phyloP scores from a whole-genome alignment of 2,888 invertebrate species.

The Mongoloraphidia duomilia region DNA sequence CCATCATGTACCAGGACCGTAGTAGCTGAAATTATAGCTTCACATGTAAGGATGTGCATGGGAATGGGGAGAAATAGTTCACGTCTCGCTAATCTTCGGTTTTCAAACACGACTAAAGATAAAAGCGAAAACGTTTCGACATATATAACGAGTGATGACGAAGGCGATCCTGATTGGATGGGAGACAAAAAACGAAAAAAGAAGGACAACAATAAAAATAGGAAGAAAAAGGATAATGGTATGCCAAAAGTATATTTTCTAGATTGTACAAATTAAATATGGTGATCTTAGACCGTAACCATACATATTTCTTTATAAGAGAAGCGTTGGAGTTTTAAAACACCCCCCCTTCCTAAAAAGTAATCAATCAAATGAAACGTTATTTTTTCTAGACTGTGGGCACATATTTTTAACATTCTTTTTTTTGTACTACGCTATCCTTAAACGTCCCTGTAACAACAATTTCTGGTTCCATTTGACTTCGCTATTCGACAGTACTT shows the following conservation, averaged over 20 bases:
- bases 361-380: too few relatives aligned
- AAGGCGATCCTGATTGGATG: conserved; percentile 5
- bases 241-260: background rate
- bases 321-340: background rate
- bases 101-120: background rate
- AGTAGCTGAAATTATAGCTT: background rate
- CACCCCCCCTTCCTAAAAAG: too few relatives aligned
- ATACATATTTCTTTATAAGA: too few relatives aligned
- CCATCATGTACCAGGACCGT: conserved; percentile 1
- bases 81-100: conserved; percentile 2
- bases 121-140: background rate
- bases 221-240: background rate
- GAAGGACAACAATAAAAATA: background rate
- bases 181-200: conserved; percentile 5
- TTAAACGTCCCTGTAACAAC: too few relatives aligned
- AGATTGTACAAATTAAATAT: background rate
- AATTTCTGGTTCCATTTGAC: too few relatives aligned
- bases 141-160: conserved; percentile 2
- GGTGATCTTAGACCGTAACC: background rate
- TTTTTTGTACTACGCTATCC: too few relatives aligned
- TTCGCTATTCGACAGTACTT: too few relatives aligned
- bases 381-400: too few relatives aligned
- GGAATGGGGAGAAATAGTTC: conserved; percentile 2
- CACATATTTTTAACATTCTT: too few relatives aligned
- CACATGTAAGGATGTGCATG: conserved; percentile 3